Conservation (phyloP, 2,113 vertebrate species). For the Lates calcarifer region DNA sequence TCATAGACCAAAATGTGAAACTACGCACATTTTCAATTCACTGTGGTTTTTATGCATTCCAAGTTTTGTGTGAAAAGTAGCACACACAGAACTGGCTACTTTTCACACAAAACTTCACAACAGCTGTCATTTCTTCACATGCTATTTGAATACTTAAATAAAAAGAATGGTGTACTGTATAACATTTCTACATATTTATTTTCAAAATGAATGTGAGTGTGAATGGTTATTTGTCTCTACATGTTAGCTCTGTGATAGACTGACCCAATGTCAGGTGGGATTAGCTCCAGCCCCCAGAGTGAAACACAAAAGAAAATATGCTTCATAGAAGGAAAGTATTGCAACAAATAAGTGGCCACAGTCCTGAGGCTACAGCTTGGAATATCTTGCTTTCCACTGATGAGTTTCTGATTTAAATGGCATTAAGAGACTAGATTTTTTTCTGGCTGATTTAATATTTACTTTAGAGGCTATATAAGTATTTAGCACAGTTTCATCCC, state of each 20-base stretch:
- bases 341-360: not conserved
- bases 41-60: not conserved
- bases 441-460: conserved; percentile 47
- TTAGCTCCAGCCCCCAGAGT: too few relatives aligned
- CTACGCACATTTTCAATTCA: not conserved
- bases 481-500: conserved; percentile 50
- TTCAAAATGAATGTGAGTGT: too few relatives aligned
- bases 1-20: not conserved
- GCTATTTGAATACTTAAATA: not conserved
- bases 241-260: too few relatives aligned
- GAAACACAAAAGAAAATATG: conserved; percentile 5
- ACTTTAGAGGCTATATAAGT: conserved; percentile 10
- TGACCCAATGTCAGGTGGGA: too few relatives aligned
- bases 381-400: not conserved
- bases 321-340: not conserved
- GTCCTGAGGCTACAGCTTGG: conserved; percentile 10
- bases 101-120: too few relatives aligned
- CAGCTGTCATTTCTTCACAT: conserved; percentile 2
- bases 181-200: not conserved
- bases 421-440: conserved; percentile 61
- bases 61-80: too few relatives aligned
- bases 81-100: too few relatives aligned
- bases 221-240: too few relatives aligned
- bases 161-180: not conserved
- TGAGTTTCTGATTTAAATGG: not conserved